These are phyloP conservation scores for Gisinianus flammeolus DNA, from an alignment of 2,888 invertebrate species.

Conservation along the genomic window DNA sequence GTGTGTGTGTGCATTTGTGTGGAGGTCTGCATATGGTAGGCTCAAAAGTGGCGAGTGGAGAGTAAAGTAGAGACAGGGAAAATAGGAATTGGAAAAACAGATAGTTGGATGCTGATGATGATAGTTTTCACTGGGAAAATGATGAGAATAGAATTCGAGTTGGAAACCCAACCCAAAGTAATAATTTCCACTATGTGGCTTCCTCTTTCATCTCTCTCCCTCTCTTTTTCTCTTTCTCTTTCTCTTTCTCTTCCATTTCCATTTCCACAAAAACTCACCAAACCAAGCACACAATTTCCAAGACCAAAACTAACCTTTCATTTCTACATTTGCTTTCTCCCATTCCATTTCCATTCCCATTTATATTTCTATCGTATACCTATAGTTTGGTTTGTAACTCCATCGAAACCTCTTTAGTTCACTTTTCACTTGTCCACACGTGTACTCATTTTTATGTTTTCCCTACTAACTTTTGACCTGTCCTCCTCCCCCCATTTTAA, in stretches of 20 bases:
- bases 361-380: too few relatives aligned
- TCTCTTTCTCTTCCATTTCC: not conserved
- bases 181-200: slow-evolving; percentile 14
- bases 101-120: slow-evolving; percentile 15
- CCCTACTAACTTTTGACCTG: too few relatives aligned
- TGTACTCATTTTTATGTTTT: too few relatives aligned
- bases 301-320: not conserved
- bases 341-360: too few relatives aligned
- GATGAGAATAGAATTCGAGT: slow-evolving; percentile 23
- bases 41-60: not conserved
- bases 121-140: slow-evolving; percentile 15
- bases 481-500: too few relatives aligned
- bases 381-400: too few relatives aligned
- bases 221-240: too few relatives aligned
- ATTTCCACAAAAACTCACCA: not conserved
- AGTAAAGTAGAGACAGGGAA: slow-evolving; percentile 1
- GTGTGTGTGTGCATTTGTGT: not conserved
- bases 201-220: slow-evolving; percentile 22
- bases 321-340: slow-evolving; percentile 4
- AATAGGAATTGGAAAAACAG: not conserved
- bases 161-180: slow-evolving; percentile 1
- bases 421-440: too few relatives aligned
- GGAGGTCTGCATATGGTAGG: not conserved
- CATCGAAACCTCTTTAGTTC: too few relatives aligned
- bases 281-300: not conserved